These are phyloP conservation scores for Thumatha senex DNA, from an alignment of 2,888 invertebrate species.

Conservation along the genomic window DNA sequence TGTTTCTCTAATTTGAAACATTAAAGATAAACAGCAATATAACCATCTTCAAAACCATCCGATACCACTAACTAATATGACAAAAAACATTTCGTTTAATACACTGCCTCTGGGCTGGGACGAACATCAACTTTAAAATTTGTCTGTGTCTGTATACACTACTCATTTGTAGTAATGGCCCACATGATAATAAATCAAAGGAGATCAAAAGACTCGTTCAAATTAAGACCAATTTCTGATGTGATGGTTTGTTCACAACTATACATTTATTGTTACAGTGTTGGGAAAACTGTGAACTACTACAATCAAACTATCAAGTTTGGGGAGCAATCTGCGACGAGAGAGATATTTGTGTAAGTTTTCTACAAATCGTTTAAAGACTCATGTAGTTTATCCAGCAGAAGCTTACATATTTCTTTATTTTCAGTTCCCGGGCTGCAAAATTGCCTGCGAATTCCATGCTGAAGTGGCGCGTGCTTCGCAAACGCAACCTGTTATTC, in stretches of 20 bases:
- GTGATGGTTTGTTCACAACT: slow-evolving; percentile 40
- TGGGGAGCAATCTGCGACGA: slow-evolving; percentile 89
- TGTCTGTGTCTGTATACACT: slow-evolving; percentile 52
- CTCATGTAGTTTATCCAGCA: too few species aligned
- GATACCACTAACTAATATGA: slow-evolving; percentile 53
- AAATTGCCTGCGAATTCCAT: slow-evolving; percentile 88
- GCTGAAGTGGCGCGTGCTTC: slow-evolving; percentile 84
- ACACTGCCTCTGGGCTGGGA: slow-evolving; percentile 37
- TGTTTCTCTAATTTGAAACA: too few species aligned
- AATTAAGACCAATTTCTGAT: slow-evolving; percentile 48
- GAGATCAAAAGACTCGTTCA: slow-evolving; percentile 51
- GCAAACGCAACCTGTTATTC: slow-evolving; percentile 87
- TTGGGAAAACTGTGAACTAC: slow-evolving; percentile 89
- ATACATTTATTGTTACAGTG: slow-evolving; percentile 85
- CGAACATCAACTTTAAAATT: slow-evolving; percentile 49
- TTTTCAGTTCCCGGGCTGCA: slow-evolving; percentile 88
- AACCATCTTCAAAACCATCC: too few species aligned
- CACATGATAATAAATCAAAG: slow-evolving; percentile 48
- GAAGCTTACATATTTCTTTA: slow-evolving; percentile 18
- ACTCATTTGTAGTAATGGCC: slow-evolving; percentile 53
- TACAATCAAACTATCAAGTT: slow-evolving; percentile 88
- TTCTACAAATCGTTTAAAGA: not conserved
- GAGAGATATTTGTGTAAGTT: slow-evolving; percentile 89
- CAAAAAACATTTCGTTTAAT: slow-evolving; percentile 47
- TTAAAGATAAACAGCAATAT: too few species aligned